phyloP scores from a whole-genome alignment of 2,888 invertebrate genomes.

The Diaprepes abbreviatus region DNA sequence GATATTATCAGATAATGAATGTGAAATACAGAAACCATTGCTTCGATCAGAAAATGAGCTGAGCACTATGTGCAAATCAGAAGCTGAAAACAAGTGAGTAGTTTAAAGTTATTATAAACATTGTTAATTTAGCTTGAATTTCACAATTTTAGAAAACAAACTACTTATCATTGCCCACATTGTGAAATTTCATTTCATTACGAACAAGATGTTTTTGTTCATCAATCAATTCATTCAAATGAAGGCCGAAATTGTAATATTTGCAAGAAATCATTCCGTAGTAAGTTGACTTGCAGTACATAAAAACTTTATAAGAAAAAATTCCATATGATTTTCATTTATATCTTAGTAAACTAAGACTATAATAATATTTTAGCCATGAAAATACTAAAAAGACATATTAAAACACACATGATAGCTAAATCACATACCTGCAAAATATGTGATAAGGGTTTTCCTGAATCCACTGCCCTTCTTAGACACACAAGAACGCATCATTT shows the following conservation, averaged over 20 bases:
- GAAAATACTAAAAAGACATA: slow-evolving; percentile 69
- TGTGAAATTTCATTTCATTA: slow-evolving; percentile 69
- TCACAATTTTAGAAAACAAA: slow-evolving; percentile 36
- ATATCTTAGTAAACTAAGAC: too few relatives aligned
- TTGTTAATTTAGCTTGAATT: too few relatives aligned
- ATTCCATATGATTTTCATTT: too few relatives aligned
- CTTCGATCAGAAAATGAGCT: not conserved
- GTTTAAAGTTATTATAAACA: not conserved
- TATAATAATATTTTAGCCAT: slow-evolving; percentile 56
- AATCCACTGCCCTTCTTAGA: slow-evolving; percentile 70
- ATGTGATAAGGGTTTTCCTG: slow-evolving; percentile 71
- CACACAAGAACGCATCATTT: slow-evolving; percentile 71
- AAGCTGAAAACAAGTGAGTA: slow-evolving; percentile 57
- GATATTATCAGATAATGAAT: not conserved
- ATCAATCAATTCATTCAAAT: slow-evolving; percentile 67
- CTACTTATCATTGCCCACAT: slow-evolving; percentile 65
- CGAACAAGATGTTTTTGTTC: slow-evolving; percentile 69
- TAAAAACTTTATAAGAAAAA: too few relatives aligned
- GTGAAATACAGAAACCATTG: not conserved
- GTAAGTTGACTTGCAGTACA: slow-evolving; percentile 64
- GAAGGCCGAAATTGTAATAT: slow-evolving; percentile 67
- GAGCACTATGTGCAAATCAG: not conserved
- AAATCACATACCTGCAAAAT: slow-evolving; percentile 70
- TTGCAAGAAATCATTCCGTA: slow-evolving; percentile 70
- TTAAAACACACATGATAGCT: slow-evolving; percentile 70